Base-by-base conservation (phyloP, 2,797 vertebrate species). In the Catostomus latipinnis region DNA sequence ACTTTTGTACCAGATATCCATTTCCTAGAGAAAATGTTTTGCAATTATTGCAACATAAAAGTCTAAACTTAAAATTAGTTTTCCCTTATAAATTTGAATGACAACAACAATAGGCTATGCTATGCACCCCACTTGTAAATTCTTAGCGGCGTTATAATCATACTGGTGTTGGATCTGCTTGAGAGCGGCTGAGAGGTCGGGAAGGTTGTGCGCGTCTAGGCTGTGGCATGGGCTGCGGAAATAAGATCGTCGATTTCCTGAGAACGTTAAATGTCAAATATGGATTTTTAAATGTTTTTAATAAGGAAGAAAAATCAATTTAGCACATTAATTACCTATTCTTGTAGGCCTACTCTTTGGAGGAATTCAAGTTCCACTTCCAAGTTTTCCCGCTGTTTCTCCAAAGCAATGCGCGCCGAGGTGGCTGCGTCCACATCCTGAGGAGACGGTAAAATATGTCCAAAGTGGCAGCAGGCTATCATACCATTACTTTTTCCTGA, bases 151-250 rank as follows among this genome's bases (percentile, higher is more conserved):
- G 0, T 96, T 96, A 87, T 92, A 90, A 60, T 96, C 94, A 78
- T 96, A 93, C 81, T 95, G 89, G 62, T 80, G 90, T 86, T 94
- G 94, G 77, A 94, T 93, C 90, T 96, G 95, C 86, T 95, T 95
- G 82, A 95, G 84, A 82, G 96, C 95, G 84, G 86, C 75, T 65
- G 91, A 91, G 75, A 96, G 93, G 85, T 96, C 93, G 0, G 80
- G 93, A 43, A 93, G 85, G 62, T 87, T 71, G 85, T 89, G 94
- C 0, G 87, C 88, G 79, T 92, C 90, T 76, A 89, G 6, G 89
- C 89, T 0, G 88, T 78, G 67, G 82, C 87, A 0, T 91, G 87
- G 81, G 91, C 90, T 18, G 85, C 63, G 63, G 93, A 93, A 79
- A 95, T 90, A 61, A 94, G 91, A 84, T 95, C 94, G 16, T 95